Conservation (phyloP, 2,888 invertebrate species). For the Mamestra brassicae region DNA sequence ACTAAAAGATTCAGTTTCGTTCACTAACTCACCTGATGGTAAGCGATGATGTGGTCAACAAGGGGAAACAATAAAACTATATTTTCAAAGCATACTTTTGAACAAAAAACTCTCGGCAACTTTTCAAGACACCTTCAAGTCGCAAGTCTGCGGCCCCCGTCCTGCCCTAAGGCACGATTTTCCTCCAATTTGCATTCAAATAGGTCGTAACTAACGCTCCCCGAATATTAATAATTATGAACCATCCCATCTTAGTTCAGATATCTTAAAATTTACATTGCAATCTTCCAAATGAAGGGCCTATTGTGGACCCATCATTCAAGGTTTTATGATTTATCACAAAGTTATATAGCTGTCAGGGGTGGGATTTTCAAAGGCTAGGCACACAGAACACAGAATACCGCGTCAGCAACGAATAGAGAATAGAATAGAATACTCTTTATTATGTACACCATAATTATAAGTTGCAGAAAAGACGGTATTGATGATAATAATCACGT, state of each 20-base stretch:
- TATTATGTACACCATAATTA: too few relatives aligned
- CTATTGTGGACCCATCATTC: slow-evolving; percentile 39
- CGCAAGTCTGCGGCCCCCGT: slow-evolving; percentile 27
- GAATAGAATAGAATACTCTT: too few relatives aligned
- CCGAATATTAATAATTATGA: slow-evolving; percentile 64
- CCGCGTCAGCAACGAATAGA: neutral
- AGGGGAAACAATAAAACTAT: neutral
- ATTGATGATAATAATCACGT: too few relatives aligned
- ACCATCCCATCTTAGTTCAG: slow-evolving; percentile 48
- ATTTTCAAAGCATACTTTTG: neutral
- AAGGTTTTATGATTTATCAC: slow-evolving; percentile 20
- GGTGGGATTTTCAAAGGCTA: neutral
- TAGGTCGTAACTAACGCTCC: slow-evolving; percentile 59
- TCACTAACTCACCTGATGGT: too few relatives aligned
- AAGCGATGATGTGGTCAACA: too few relatives aligned
- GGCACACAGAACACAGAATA: neutral
- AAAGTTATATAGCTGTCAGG: slow-evolving; percentile 1
- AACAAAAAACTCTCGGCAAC: neutral
- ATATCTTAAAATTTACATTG: slow-evolving; percentile 52
- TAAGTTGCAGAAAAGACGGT: too few relatives aligned
- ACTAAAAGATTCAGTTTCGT: too few relatives aligned
- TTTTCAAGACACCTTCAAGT: neutral
- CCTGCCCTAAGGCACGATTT: slow-evolving; percentile 59
- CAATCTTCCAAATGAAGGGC: slow-evolving; percentile 52
- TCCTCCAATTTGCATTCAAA: slow-evolving; percentile 66